phyloP scores from a whole-genome alignment of 2,888 invertebrate species.

The Tenthredo mesomela region DNA sequence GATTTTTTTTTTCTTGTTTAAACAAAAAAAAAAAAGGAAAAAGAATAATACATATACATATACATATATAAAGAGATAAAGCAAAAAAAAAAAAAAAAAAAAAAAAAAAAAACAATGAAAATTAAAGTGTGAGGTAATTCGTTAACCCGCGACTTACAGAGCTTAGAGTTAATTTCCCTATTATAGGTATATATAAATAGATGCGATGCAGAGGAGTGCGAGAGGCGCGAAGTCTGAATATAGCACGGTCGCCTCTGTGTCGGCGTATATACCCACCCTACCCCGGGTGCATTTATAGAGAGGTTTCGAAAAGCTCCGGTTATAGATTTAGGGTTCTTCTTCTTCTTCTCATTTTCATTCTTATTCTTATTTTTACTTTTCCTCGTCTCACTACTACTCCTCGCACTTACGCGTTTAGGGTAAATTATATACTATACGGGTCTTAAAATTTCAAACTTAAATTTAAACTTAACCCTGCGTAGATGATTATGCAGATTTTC shows the following conservation, averaged over 20 bases:
- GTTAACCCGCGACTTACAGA: not conserved
- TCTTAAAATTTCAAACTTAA: not conserved
- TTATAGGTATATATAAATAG: slow-evolving; percentile 46
- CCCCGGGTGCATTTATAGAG: slow-evolving; percentile 25
- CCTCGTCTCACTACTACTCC: not conserved
- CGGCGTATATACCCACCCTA: not conserved
- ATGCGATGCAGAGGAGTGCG: slow-evolving; percentile 12
- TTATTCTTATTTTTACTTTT: not conserved
- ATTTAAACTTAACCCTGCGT: slow-evolving; percentile 18
- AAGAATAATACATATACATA: too few species aligned
- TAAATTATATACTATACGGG: not conserved
- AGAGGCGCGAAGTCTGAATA: slow-evolving; percentile 45
- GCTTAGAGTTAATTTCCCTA: slow-evolving; percentile 44
- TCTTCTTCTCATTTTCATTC: not conserved
- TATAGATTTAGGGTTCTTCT: slow-evolving; percentile 26
- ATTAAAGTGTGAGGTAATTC: not conserved
- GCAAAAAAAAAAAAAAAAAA: too few species aligned
- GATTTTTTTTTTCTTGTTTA: too few species aligned
- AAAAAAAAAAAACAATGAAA: not conserved
- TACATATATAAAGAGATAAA: too few species aligned
- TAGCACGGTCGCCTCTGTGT: slow-evolving; percentile 14
- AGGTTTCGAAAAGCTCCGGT: slow-evolving; percentile 11
- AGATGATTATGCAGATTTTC: not conserved
- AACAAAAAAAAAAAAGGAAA: too few species aligned
- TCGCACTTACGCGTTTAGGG: not conserved